Base-by-base conservation (phyloP, 2,797 vertebrate species). In the Enteromius paludinosus region DNA sequence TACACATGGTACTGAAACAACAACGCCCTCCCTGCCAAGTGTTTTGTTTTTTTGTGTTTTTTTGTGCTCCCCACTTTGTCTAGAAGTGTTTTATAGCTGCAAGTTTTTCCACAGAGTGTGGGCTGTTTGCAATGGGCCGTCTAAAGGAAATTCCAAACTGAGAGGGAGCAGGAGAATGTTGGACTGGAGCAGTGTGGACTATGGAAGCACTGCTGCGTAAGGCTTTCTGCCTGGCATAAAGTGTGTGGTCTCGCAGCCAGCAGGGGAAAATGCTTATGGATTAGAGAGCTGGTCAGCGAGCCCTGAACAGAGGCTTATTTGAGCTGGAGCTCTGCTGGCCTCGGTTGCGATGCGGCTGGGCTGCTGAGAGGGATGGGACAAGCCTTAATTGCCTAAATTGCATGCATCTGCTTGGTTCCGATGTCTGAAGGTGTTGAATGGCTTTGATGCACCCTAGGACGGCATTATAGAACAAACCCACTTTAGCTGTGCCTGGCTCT, bases 101-200 rank as follows among this genome's bases (percentile, higher is more conserved):
- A 68, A 80, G 83, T 87, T 92, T 93, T 93, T 93, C 91, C 78
- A 82, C 88, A 76, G 81, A 89, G 90, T 90, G 80, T 76, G 77
- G 86, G 90, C 89, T 87, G 89, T 92, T 91, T 90, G 89, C 89
- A 91, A 68, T 89, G 81, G 90, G 89, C 92, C 89, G 90, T 93
- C 91, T 92, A 93, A 92, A 95, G 93, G 94, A 95, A 95, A 94
- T 94, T 94, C 94, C 93, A 93, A 84, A 84, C 88, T 72, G 12
- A 52, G 65, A 79, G 70, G 14, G 79, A 43, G 75, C 56, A 69
- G 86, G 83, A 83, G 79, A 88, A 82, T 83, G 89, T 84, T 56
- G 89, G 88, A 89, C 77, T 81, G 84, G 84, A 90, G 87, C 86
- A 78, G 38, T 54, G 59, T 66, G 70, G 45, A 54, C 35, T 1